Evolutionary conservation across 1,140 invertebrate species (phyloP).

Genomic region (Metopolophium dirhodum): DNA sequence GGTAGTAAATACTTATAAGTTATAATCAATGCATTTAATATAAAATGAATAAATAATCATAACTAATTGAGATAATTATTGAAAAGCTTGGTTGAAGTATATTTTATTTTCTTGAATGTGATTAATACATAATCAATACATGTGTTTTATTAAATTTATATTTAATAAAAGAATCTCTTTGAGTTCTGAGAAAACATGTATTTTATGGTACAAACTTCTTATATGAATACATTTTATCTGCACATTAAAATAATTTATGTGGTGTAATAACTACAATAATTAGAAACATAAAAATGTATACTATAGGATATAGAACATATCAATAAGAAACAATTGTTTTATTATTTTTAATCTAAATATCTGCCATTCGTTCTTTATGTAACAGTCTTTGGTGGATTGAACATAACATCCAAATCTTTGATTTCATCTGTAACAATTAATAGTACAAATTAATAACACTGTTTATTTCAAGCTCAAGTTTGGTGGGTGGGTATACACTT

Average conservation of each 20-base stretch:
- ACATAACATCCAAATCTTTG: neutral
- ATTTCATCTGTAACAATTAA: constrained; percentile 16
- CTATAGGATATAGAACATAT: neutral
- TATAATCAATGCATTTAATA: neutral
- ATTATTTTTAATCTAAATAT: neutral
- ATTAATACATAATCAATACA: neutral
- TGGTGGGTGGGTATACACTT: neutral
- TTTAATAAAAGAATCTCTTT: neutral
- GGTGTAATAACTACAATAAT: neutral
- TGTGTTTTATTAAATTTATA: neutral
- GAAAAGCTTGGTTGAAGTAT: neutral
- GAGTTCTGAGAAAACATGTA: neutral
- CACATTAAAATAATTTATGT: neutral
- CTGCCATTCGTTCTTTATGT: neutral
- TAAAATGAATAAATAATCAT: neutral
- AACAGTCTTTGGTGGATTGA: constrained; percentile 21
- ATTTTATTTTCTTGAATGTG: neutral
- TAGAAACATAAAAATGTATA: neutral
- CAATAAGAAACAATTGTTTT: neutral
- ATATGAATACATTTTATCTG: neutral
- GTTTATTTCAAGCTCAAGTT: neutral
- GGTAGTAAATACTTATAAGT: no score
- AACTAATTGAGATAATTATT: neutral
- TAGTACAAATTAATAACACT: neutral
- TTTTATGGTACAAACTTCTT: neutral